These are phyloP conservation scores for Plutomurus gul DNA, from an alignment of 1,140 invertebrate species.

Conservation along the genomic window DNA sequence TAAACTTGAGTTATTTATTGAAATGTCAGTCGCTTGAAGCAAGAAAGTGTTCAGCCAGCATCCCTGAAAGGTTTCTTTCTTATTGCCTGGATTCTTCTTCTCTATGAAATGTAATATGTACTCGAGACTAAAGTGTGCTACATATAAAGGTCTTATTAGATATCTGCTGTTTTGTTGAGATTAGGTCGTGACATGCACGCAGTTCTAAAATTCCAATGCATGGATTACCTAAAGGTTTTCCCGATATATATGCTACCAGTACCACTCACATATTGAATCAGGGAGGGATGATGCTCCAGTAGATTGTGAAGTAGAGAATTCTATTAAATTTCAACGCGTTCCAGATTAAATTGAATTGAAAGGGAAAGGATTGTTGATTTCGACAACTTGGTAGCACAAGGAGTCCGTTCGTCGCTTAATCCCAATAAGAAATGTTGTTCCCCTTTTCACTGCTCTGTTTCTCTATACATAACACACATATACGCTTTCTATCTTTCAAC, in stretches of 20 bases:
- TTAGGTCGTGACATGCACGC: conserved; percentile 8
- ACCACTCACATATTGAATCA: not conserved
- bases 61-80: not conserved
- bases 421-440: too few relatives aligned
- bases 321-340: conserved; percentile 27
- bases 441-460: not conserved
- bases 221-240: not conserved
- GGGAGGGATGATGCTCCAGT: not conserved
- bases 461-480: too few relatives aligned
- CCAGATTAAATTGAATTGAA: conserved; percentile 28
- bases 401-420: too few relatives aligned
- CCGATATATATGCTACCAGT: not conserved
- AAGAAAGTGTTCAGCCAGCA: not conserved
- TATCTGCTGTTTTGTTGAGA: not conserved
- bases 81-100: too few relatives aligned
- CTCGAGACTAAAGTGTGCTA: too few relatives aligned
- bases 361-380: conserved; percentile 15
- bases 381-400: not conserved
- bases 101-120: too few relatives aligned
- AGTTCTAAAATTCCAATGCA: too few relatives aligned
- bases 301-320: not conserved
- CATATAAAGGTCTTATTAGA: not conserved
- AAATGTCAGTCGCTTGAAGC: conserved; percentile 20
- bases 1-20: not conserved
- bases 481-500: not conserved